Base-by-base conservation (phyloP, 2,113 vertebrate genomes). In the Sebastes fasciatus region DNA sequence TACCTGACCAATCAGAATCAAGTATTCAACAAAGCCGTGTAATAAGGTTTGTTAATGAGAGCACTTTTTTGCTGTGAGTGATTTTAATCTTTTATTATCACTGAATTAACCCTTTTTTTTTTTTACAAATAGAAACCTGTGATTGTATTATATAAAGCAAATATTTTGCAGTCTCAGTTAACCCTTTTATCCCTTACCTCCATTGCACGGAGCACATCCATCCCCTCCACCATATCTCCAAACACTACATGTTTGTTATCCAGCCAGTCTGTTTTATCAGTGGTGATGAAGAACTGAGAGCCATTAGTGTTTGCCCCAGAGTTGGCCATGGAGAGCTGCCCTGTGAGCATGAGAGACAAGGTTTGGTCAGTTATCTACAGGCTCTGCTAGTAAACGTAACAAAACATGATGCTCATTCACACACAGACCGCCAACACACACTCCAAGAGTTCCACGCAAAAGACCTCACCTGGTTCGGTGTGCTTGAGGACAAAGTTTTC, bases 401-500 rank as follows among this genome's bases (percentile, higher is more conserved):
- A 2, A 66, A 40, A 0, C 17, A 54, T 4, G 4, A 26, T 4
- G 9, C 1, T 60, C 2, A 40, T 3, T 46, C 45, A 43, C 5
- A 49, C 10, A 19, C 10, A 21, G 7, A 55, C 34, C 46, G n/a
- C 13, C 26, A 12, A 42, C 67, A 43, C 14, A 62, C 19, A 19
- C 12, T 4, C 34, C 1, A 5, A 43, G 1, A 42, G 6, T 63
- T n/a, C 1, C 11, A 19, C 3, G 5, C 4, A 13, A 16, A 26
- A 48, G 7, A 5, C 16, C 89, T 93, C n/a, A 99, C 98, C 98
- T 96, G 97, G 94, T 42, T 94, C 95, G 0, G 97, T 98, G 95
- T 99, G 98, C 83, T 99, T 99, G 67, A 99, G 96, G 66, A 99
- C 97, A 83, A 99, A 99, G 93, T 99, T 99, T 75, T 99, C 98